These are phyloP conservation scores for Phyllostomus hastatus DNA, from an alignment of 2,113 vertebrate species.

Conservation along the genomic window DNA sequence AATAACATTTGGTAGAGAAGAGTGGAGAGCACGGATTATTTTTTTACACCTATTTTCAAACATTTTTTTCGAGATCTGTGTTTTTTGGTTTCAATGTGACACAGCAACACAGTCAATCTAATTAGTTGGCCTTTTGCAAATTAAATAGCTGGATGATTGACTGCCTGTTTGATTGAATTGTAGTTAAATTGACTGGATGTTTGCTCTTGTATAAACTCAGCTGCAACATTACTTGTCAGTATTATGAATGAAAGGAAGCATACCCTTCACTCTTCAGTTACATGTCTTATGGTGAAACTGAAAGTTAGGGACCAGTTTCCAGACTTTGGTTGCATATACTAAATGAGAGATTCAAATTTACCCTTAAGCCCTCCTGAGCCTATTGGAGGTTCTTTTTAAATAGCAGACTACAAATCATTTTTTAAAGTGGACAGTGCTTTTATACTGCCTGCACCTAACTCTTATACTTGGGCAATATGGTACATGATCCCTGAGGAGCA, in stretches of 20 bases:
- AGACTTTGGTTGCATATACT: neutral
- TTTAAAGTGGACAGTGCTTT: constrained; percentile 10
- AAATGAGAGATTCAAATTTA: neutral
- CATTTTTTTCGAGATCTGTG: neutral
- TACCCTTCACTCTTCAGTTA: neutral
- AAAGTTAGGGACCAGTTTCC: neutral
- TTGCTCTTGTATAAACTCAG: constrained; percentile 22
- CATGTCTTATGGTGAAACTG: neutral
- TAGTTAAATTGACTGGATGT: constrained; percentile 5
- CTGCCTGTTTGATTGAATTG: constrained; percentile 47
- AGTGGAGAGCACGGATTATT: neutral
- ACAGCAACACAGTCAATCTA: constrained; percentile 1
- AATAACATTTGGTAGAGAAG: neutral
- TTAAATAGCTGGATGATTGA: constrained; percentile 48
- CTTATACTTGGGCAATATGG: neutral
- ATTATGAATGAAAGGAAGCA: neutral
- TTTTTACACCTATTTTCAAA: neutral
- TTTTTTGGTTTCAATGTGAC: neutral
- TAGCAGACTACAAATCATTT: neutral
- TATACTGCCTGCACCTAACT: neutral
- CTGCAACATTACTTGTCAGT: neutral
- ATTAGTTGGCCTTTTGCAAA: constrained; percentile 41
- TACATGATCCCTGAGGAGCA: neutral
- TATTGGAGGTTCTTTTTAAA: neutral
- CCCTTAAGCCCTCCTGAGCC: neutral